A percentile compares a stretch with the other conserved stretches of the same genome.
phyloP scores from a whole-genome alignment of 2,113 vertebrate species.

The Brachyhypopomus occidentalis region DNA sequence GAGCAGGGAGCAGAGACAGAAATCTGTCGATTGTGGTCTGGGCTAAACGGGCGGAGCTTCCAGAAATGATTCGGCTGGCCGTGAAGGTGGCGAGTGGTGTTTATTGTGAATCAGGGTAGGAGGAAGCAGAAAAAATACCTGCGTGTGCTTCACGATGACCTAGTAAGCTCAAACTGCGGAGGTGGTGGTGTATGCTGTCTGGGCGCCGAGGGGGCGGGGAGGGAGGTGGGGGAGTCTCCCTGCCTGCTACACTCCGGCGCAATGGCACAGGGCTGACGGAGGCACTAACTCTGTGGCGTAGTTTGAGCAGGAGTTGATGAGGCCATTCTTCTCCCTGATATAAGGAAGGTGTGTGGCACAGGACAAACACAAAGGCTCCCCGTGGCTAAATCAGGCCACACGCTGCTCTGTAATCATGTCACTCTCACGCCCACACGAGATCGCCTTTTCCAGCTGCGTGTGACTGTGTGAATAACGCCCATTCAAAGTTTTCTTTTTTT shows the following conservation, averaged over 20 bases:
- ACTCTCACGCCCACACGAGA: slow-evolving; percentile 36
- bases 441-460: slow-evolving; percentile 12
- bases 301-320: slow-evolving; percentile 43
- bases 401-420: slow-evolving; percentile 56
- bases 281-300: slow-evolving; percentile 12
- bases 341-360: slow-evolving; percentile 50
- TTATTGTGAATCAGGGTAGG: background rate
- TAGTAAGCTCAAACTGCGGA: background rate
- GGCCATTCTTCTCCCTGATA: slow-evolving; percentile 53
- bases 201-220: background rate
- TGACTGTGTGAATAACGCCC: slow-evolving; percentile 24
- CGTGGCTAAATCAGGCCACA: slow-evolving; percentile 53
- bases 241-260: background rate
- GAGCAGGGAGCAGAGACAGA: background rate
- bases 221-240: slow-evolving; percentile 1
- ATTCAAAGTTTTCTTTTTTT: too few species aligned
- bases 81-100: background rate
- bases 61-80: background rate
- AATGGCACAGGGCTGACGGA: slow-evolving; percentile 3
- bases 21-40: background rate
- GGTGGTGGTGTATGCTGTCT: background rate
- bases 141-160: background rate
- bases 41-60: background rate
- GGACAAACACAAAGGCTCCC: slow-evolving; percentile 48
- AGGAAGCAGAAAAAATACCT: background rate